Percentiles rank a stretch among this genome's conserved stretches.
Evolutionary conservation across 2,113 vertebrate genomes (phyloP).

Genomic region (Oriolus oriolus): DNA sequence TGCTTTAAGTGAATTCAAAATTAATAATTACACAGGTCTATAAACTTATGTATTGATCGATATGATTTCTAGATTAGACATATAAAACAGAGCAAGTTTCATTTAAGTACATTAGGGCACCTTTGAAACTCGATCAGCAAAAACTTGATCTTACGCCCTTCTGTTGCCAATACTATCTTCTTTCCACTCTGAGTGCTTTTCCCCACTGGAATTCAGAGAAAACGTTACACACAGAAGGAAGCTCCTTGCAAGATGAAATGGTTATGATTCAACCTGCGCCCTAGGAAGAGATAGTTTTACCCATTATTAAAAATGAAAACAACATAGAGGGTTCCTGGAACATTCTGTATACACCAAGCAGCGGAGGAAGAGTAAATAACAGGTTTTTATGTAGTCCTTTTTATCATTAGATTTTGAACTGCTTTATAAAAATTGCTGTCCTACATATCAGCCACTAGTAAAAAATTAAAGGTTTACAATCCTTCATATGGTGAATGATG

Average conservation of each 20-base stretch:
- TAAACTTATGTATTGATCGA: background rate
- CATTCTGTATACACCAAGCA: background rate
- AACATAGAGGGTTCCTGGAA: background rate
- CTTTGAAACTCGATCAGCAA: background rate
- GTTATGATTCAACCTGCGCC: background rate
- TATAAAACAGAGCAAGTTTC: background rate
- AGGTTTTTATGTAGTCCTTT: background rate
- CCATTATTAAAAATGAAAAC: background rate
- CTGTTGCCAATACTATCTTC: background rate
- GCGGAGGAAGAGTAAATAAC: background rate
- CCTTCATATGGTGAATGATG: background rate
- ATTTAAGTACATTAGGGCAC: background rate
- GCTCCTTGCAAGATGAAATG: background rate
- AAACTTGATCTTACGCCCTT: background rate
- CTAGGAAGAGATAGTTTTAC: background rate
- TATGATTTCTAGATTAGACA: background rate
- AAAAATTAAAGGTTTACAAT: background rate
- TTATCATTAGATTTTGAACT: background rate
- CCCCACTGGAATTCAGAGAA: background rate
- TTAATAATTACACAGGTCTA: background rate
- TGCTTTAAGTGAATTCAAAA: conserved; percentile 32
- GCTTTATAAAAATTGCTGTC: background rate
- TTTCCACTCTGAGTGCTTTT: background rate
- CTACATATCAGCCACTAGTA: background rate
- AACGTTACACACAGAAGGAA: background rate